These are phyloP conservation scores for Plagodis pulveraria DNA, from an alignment of 2,888 invertebrate genomes.

Conservation along the genomic window DNA sequence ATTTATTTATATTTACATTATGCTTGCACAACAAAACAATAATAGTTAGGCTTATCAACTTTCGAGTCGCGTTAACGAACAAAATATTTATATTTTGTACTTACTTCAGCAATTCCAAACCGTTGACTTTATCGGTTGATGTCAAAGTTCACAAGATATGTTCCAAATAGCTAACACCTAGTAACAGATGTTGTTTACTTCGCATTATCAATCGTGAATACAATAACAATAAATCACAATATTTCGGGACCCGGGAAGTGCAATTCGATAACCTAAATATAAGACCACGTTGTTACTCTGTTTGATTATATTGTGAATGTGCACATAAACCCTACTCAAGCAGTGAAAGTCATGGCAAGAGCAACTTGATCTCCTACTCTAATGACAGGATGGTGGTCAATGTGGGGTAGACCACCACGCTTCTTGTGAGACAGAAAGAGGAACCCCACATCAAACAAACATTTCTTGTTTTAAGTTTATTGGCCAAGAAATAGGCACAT, in stretches of 20 bases:
- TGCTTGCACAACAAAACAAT: neutral
- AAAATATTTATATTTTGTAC: conserved; percentile 13
- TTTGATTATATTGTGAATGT: no score
- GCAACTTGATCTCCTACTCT: no score
- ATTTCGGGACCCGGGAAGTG: conserved; percentile 11
- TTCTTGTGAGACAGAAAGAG: no score
- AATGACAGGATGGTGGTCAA: no score
- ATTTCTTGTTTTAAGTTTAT: no score
- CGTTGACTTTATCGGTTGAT: conserved; percentile 6
- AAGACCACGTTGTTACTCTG: neutral
- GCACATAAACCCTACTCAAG: no score
- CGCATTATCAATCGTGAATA: conserved; percentile 1
- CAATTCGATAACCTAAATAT: conserved; percentile 12
- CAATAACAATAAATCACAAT: conserved; percentile 11
- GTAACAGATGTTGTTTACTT: conserved; percentile 19
- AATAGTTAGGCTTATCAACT: neutral
- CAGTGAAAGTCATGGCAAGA: no score
- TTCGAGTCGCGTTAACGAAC: neutral
- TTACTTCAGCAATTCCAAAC: conserved; percentile 5
- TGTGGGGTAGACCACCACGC: no score
- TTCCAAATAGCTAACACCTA: conserved; percentile 17
- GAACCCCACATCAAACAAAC: no score
- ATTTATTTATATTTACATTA: neutral
- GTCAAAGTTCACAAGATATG: conserved; percentile 17
- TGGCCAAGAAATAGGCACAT: no score